Base-by-base conservation (phyloP, 2,113 vertebrate genomes). In the Dinomys branickii region DNA sequence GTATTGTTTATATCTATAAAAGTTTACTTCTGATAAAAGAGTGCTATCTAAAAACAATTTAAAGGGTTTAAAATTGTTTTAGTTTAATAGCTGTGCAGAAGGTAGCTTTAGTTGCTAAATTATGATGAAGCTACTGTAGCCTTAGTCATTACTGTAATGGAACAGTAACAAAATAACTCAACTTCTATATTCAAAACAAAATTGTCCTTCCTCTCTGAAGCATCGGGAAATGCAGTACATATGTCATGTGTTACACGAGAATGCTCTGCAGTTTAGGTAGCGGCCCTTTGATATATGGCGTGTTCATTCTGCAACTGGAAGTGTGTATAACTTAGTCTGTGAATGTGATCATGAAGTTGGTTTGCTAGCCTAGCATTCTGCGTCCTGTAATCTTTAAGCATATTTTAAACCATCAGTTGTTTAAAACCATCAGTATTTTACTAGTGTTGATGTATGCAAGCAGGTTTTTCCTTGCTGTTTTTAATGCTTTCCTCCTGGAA, bases 1-100 rank as follows among this genome's bases (percentile, higher is more conserved):
- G 94, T 97, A 96, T 94, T 96, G 94, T 98, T 69, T 78, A 90
- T 97, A 94, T 96, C 97, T 98, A 93, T 95, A 97, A 96, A 92
- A 96, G n/a, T n/a, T 94, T 67, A 56, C 63, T 97, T 87, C 47
- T 61, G 88, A 44, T 85, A 75, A 94, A 91, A 83, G 81, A 61
- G 59, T 61, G 59, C 59, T 50, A 50, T 50, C 47, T 50, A 50
- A 50, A 9, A 50, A 50, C 47, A 50, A 50, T 50, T 5, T 50
- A 50, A 50, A 9, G 47, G 47, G 47, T 50, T 50, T 50, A 50
- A 50, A 50, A 50, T 50, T 9, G 9, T 50, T 50, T 9, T 50
- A 50, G 47, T 50, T 50, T 50, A 50, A 50, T 50, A 50, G 47
- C 47, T 50, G 47, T 50, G 47, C 47, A 50, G 47, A 50, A 50